These are phyloP conservation scores for Venturia canescens DNA, from an alignment of 1,140 invertebrate species.

Conservation along the genomic window DNA sequence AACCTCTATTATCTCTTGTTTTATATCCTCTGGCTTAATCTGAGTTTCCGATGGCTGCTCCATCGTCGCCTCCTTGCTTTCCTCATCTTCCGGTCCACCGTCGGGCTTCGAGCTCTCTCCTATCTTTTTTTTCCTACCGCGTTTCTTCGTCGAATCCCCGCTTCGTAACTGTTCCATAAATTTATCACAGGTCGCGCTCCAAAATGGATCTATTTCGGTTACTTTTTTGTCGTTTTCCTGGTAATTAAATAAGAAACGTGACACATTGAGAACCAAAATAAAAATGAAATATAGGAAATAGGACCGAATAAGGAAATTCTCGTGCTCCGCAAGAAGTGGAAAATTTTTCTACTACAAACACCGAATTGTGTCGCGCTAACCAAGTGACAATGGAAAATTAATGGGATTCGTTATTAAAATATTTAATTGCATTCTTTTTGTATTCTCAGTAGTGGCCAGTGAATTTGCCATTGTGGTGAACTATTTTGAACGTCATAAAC, in stretches of 20 bases:
- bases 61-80: conserved; percentile 53
- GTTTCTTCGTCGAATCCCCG: conserved; percentile 78
- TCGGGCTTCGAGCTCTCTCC: conserved; percentile 62
- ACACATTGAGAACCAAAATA: not conserved
- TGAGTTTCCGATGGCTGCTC: conserved; percentile 43
- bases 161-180: conserved; percentile 83
- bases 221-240: conserved; percentile 70
- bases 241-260: conserved; percentile 30
- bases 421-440: too few relatives aligned
- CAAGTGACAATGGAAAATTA: too few relatives aligned
- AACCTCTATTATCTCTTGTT: conserved; percentile 61
- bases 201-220: conserved; percentile 77
- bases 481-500: too few relatives aligned
- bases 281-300: not conserved
- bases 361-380: too few relatives aligned
- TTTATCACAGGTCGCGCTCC: conserved; percentile 82
- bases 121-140: conserved; percentile 76
- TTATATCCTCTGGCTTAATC: conserved; percentile 68
- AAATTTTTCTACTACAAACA: too few relatives aligned
- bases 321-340: too few relatives aligned
- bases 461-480: too few relatives aligned
- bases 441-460: too few relatives aligned
- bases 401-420: too few relatives aligned
- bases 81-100: conserved; percentile 51
- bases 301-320: too few relatives aligned